Conservation (phyloP, 2,797 vertebrate genomes). For the Silurus aristotelis region DNA sequence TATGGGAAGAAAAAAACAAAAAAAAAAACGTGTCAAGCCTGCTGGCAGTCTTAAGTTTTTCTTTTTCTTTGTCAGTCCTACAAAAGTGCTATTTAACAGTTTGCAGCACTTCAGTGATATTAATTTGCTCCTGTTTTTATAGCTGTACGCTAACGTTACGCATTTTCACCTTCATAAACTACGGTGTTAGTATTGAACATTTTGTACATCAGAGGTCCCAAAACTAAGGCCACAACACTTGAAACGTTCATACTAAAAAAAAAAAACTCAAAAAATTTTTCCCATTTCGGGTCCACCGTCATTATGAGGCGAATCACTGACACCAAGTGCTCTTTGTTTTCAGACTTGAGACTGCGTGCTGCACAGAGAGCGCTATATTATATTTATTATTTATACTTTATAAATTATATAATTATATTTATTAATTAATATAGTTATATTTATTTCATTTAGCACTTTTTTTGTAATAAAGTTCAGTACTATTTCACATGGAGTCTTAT, state of each 20-base stretch:
- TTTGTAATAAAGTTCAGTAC: too few species aligned
- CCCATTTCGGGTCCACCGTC: too few species aligned
- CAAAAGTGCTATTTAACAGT: conserved; percentile 54
- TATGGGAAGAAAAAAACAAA: conserved; percentile 64
- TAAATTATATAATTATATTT: too few species aligned
- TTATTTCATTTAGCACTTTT: too few species aligned
- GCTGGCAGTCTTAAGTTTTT: conserved; percentile 70
- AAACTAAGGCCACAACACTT: background rate
- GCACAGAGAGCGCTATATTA: too few species aligned
- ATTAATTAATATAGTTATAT: too few species aligned
- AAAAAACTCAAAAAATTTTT: background rate
- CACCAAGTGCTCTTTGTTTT: too few species aligned
- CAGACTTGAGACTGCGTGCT: too few species aligned
- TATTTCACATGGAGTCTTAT: too few species aligned
- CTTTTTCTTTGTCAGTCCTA: conserved; percentile 13
- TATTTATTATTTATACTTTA: too few species aligned
- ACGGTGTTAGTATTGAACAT: background rate
- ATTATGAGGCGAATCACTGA: too few species aligned
- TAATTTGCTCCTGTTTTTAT: conserved; percentile 15
- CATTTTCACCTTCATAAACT: background rate
- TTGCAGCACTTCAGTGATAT: conserved; percentile 10
- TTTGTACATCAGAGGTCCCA: background rate
- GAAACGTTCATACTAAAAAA: background rate
- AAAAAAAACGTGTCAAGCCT: conserved; percentile 68
- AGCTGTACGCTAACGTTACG: conserved; percentile 7